A percentile compares a stretch with the other conserved stretches of the same genome.
Evolutionary conservation across 2,113 vertebrate genomes (phyloP).

Genomic region (Benthochromis sp.): DNA sequence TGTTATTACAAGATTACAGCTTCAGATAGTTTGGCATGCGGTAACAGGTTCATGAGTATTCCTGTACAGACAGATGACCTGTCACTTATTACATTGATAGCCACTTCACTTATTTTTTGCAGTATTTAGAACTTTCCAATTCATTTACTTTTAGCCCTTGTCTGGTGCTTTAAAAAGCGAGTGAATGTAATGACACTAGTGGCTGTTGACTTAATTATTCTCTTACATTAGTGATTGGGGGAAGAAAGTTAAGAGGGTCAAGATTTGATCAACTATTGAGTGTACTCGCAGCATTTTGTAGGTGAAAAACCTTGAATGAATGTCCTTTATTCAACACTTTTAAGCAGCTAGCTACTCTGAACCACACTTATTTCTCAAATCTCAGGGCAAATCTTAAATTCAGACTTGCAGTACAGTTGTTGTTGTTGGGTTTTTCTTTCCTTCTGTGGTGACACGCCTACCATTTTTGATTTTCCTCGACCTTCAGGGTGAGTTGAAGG

Average conservation of each 20-base stretch:
- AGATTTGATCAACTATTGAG: background rate
- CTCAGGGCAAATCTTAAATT: background rate
- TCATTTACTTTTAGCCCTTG: background rate
- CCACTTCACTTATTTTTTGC: background rate
- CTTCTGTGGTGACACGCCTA: background rate
- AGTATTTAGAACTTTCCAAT: background rate
- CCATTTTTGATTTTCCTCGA: background rate
- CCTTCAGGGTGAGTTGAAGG: conserved; percentile 80
- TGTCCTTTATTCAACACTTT: background rate
- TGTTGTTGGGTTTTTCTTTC: accelerated
- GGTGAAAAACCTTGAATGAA: background rate
- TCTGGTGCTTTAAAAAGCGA: background rate
- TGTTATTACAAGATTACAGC: background rate
- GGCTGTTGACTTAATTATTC: conserved; percentile 4
- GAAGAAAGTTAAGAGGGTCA: background rate
- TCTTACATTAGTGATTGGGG: background rate
- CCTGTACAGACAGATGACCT: background rate
- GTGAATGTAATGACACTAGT: background rate
- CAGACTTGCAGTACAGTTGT: background rate
- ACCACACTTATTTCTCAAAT: background rate
- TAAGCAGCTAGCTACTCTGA: background rate
- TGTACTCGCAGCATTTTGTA: background rate
- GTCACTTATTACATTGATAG: background rate
- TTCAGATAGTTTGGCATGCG: background rate
- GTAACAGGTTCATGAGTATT: background rate